Evolutionary conservation across 2,888 invertebrate species (phyloP), one percentile per base, ranked within the genome.

Genomic region (Catocala fraxini): DNA sequence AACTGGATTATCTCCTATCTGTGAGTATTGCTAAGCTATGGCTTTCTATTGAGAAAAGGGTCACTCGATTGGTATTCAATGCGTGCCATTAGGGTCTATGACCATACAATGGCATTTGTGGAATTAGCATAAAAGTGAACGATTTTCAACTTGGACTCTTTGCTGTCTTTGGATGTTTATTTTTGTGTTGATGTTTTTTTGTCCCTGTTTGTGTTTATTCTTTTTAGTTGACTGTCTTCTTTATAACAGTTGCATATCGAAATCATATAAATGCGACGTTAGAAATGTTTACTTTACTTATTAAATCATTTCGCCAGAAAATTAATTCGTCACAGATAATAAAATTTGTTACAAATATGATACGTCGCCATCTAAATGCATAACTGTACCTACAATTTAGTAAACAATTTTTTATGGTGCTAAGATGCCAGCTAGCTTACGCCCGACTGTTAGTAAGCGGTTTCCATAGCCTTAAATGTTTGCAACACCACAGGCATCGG

Each of bases 1-100:
- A 51, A 85, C 87, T 43, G 93, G 92, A 79, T 79, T 93, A 56
- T 87, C 91, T 55, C 87, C 89, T 65, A 82, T 93, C 66, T 90
- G 93, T 94, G 74, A 94, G 93, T 92, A 58, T 43, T n/a, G 49
- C 12, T 25, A 25, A 25, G 25, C 25, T 51, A 84, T 64, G 6
- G 65, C 59, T 68, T 71, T 76, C 80, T 77, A 77, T 65, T 48
- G 39, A 41, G 46, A 73, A 73, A 78, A 72, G 68, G 70, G 74
- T 77, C 70, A 68, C 7, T 52, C 57, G 48, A 56, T 77, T 72
- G 52, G 53, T 69, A 77, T 77, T 73, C 77, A 49, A 58, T 45
- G 43, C 56, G 61, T 48, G 68, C 0, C 7, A 47, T 6, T 55
- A 64, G 1, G 73, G 64, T 75, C 67, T 67, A 65, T 66, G 68